These are phyloP conservation scores for Pasiphila rectangulata DNA, from an alignment of 2,888 invertebrate genomes.

Conservation along the genomic window DNA sequence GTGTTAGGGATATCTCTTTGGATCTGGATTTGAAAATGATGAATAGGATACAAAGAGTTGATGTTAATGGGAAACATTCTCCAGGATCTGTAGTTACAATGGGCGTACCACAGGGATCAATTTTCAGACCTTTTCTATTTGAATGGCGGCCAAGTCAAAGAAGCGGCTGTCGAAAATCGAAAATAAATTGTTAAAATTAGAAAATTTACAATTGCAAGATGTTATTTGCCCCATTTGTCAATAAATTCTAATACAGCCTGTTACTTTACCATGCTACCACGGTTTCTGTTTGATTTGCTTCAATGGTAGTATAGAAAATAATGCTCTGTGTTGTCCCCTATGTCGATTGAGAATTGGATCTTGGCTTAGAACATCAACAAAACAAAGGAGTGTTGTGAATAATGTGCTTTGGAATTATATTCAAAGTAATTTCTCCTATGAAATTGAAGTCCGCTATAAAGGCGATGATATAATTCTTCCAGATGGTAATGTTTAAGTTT, in stretches of 20 bases:
- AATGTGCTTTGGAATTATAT: constrained; percentile 85
- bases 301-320: constrained; percentile 87
- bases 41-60: no score
- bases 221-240: constrained; percentile 90
- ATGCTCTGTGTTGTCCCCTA: constrained; percentile 89
- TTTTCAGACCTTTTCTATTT: no score
- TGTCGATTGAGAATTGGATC: constrained; percentile 90
- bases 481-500: constrained; percentile 68
- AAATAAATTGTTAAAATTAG: constrained; percentile 74
- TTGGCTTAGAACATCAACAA: constrained; percentile 88
- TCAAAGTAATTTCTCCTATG: constrained; percentile 83
- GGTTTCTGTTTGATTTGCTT: constrained; percentile 89
- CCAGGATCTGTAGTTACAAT: no score
- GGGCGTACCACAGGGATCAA: no score
- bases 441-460: constrained; percentile 82
- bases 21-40: no score
- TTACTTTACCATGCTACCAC: constrained; percentile 91
- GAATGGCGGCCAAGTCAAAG: constrained; percentile 81
- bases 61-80: no score
- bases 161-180: constrained; percentile 76
- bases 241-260: constrained; percentile 89
- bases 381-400: constrained; percentile 85
- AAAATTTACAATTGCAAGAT: constrained; percentile 81
- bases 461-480: constrained; percentile 82
- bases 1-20: no score